These are phyloP conservation scores for Spodoptera litura DNA, from an alignment of 1,140 invertebrate genomes.

Conservation along the genomic window DNA sequence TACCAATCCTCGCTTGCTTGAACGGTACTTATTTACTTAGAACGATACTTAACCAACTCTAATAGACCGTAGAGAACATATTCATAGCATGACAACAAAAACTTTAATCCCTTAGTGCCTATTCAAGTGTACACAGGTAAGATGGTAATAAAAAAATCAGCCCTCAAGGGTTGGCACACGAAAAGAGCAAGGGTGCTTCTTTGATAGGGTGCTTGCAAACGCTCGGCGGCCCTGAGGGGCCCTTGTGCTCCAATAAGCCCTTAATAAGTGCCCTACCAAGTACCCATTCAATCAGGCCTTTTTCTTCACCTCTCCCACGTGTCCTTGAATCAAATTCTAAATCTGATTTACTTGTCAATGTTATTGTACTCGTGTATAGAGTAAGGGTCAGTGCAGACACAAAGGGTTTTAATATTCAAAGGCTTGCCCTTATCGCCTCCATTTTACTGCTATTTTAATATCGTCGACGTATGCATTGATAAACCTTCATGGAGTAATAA, in stretches of 20 bases:
- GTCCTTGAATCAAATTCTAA: constrained; percentile 79
- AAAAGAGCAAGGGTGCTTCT: constrained; percentile 82
- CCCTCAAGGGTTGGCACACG: constrained; percentile 65
- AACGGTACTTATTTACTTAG: constrained; percentile 35
- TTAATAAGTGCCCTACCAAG: constrained; percentile 77
- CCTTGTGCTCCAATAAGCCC: constrained; percentile 80
- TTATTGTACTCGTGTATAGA: constrained; percentile 70
- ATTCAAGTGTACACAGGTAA: constrained; percentile 64
- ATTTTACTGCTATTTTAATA: constrained; percentile 68
- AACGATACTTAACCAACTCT: constrained; percentile 13
- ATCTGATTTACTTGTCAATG: constrained; percentile 80
- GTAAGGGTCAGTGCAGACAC: constrained; percentile 64
- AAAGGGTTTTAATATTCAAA: constrained; percentile 75
- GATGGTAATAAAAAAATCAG: constrained; percentile 61
- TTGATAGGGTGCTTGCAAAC: constrained; percentile 70
- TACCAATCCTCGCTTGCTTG: constrained; percentile 10
- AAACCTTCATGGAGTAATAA: constrained; percentile 72
- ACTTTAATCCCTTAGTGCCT: constrained; percentile 55
- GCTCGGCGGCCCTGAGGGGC: constrained; percentile 58
- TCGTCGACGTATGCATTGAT: constrained; percentile 68
- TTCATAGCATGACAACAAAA: constrained; percentile 48
- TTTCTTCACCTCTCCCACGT: constrained; percentile 75
- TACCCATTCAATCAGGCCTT: constrained; percentile 72
- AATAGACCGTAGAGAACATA: constrained; percentile 27
- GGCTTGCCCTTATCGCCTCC: constrained; percentile 70